Base-by-base conservation (phyloP, 2,888 invertebrate species). In the Gasteruption jaculator region DNA sequence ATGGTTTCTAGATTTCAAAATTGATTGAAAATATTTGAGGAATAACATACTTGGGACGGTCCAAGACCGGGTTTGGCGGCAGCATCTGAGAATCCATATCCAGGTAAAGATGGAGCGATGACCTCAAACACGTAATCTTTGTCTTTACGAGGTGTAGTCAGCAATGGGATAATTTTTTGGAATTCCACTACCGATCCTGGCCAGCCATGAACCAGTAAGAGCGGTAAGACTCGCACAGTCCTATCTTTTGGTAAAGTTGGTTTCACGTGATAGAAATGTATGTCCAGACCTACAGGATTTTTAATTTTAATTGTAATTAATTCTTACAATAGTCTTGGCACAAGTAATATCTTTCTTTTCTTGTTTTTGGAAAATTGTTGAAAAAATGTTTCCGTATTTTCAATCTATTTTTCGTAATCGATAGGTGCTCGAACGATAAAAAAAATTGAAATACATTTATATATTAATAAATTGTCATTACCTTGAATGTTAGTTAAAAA, bases 171-270 rank as follows among this genome's bases (percentile, higher is more conserved):
- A 12, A 86, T 66, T 39, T 84, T 83, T 60, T 86, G 84, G 66
- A 89, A 91, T 67, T 91, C 90, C 4, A 83, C 76, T 2, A 91
- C 69, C 0, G 86, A 86, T 2, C 90, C 87, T 0, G 91, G 92
- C 91, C 91, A 91, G 14, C 91, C 90, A 53, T 91, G 91, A 11
- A 86, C 63, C 31, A 92, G 41, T 3, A 91, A 64, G 7, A 92
- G 49, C 0, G 91, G 88, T 1, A 83, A 52, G 2, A 81, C 74
- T 52, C 71, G 71, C 22, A 73, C n/a, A 27, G 71, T 71, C 51
- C 61, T 73, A 14, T 65, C 45, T 46, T 67, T 30, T 39, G 58
- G 43, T 2, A 64, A 22, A 16, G 67, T 58, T 1, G 85, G 84
- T 56, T 80, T 81, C 0, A 78, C 78, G 57, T 81, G 86, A 36